Evolutionary conservation across 2,888 invertebrate species (phyloP), one percentile per base, ranked within the genome.

Genomic region (Drosophila mettleri): DNA sequence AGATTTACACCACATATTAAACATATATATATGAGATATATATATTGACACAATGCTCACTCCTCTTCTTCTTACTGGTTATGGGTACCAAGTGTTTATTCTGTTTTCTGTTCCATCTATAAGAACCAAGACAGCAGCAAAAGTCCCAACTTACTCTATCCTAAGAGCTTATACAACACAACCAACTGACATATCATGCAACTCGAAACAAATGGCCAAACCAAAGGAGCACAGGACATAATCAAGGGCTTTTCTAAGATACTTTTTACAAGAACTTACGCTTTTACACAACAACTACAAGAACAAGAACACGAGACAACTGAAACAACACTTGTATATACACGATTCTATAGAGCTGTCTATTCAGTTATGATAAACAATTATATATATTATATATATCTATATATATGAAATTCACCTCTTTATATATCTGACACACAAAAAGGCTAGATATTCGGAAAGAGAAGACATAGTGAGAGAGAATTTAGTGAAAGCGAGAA

Each of bases 251-350:
- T 88, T 88, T 84, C 85, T 84, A 78, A 54, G 65, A 81, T 75
- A 88, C 85, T 84, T 86, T 83, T 83, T 83, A 88, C 85, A 84
- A 87, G 66, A 82, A 60, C 71, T 59, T 51, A 53, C 27, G 75
- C 53, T 67, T 75, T 60, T 63, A 59, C 58, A 65, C 41, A 53
- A 39, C 20, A 53, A 22, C 18, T 18, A 38, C 34, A 51, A 24
- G 24, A 68, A 58, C 61, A 46, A n/a, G n/a, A n/a, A 58, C 48
- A 77, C 62, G 24, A 53, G 20, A 48, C 53, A 64, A 39, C 36
- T 58, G 49, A 61, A 59, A 55, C 53, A 46, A 73, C 27, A 79
- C 64, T 74, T 88, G 83, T 85, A 86, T 69, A 87, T 80, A 88
- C 86, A 83, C 67, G 64, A 53, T 69, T 66, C 53, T 69, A 69